Base-by-base conservation (phyloP, 2,113 vertebrate genomes). In the Epinephelus lanceolatus region DNA sequence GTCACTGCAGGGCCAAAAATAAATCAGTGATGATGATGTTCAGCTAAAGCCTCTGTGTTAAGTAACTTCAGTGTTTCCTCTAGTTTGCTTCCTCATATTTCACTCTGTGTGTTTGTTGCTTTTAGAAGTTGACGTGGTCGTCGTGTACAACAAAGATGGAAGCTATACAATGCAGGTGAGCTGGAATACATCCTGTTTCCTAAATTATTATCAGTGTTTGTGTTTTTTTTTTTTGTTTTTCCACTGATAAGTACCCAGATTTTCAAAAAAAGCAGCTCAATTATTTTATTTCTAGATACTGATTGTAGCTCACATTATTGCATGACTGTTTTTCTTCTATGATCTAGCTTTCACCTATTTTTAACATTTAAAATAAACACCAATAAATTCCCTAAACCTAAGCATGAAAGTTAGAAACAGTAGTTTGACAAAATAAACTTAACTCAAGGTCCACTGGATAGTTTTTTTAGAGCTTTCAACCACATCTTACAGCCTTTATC, bases 101-200 rank as follows among this genome's bases (percentile, higher is more conserved):
- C 2, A 1, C 21, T 12, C 12, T 5, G 2, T 78, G 66, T 83
- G 66, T 27, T n/a, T 70, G 6, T 40, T 55, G 25, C 93, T 74
- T 88, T 56, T 88, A 99, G 98, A 94, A 83, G 94, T 98, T 57
- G 85, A 96, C 14, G 81, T 99, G 74, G 89, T 94, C 83, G 89
- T 98, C 52, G 91, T 82, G 1, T 99, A 99, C 88, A 97, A 96
- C 91, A 93, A 69, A 56, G 97, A 97, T 56, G 96, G 97, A 19
- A 97, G 96, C 18, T 99, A 97, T 80, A 94, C 80, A n/a, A 97
- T 99, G 96, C 94, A 97, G 98, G 98, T 99, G 95, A 94, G 84
- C 66, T n/a, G 49, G 13, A 23, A 21, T 3, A 37, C 8, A 4
- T 47, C 52, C 63, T 67, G 17, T 12, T 2, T 21, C 18, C 42